Evolutionary conservation across 2,888 invertebrate species (phyloP), one percentile per base, ranked within the genome.

Genomic region (Tetramorium bicarinatum): DNA sequence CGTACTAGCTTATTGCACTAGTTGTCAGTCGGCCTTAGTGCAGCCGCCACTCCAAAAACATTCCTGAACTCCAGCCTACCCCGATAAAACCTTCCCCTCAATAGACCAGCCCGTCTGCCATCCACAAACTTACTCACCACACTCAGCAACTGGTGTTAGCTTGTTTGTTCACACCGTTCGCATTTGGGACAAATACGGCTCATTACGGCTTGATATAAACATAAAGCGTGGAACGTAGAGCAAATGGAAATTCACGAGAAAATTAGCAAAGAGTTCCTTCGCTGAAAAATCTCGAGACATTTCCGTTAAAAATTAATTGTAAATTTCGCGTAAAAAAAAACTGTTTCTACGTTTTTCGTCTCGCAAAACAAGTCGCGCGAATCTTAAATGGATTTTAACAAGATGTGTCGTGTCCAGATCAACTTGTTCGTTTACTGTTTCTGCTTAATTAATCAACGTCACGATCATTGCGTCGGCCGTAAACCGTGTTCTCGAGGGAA

Each of bases 81-180:
- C 47, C 85, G 85, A 82, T 85, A 85, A 89, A 86, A 84, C 72
- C 66, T 49, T 59, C 18, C 77, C 64, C 77, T 85, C 84, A 88
- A 89, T 86, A 49, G 64, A 85, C 79, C 71, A 89, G 88, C 88
- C 85, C 38, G 41, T 77, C 54, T 77, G 54, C 77, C 56, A 59
- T 89, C 87, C 87, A 86, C 90, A 88, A 88, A 91, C 91, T 90
- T 86, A 91, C 86, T 83, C 83, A 90, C 87, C 88, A 89, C 88
- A 91, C 89, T 90, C 90, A 94, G 94, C 94, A 94, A 94, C 93
- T 94, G 94, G 92, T 94, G 94, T 94, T 93, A 93, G 94, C 94
- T 94, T 94, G 93, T 94, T 93, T 93, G 92, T 94, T 93, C 90
- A 92, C 91, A 93, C 92, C 92, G 91, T 92, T 92, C 91, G 93